These are phyloP conservation scores for Paralvinella palmiformis DNA, from an alignment of 1,140 invertebrate genomes.

Conservation along the genomic window DNA sequence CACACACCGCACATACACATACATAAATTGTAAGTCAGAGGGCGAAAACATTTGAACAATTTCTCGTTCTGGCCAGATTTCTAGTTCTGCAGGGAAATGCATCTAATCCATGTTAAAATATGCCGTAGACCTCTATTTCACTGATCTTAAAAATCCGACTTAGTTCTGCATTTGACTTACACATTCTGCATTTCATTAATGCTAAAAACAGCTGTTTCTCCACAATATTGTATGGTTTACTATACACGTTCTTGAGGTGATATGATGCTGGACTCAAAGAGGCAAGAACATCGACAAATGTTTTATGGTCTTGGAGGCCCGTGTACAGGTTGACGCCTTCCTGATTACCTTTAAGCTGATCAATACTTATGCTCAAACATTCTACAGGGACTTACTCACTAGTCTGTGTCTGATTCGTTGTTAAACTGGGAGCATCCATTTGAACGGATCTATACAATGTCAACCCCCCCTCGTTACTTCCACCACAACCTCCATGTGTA, in stretches of 20 bases:
- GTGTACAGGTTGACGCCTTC: slow-evolving; percentile 18
- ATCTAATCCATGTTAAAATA: slow-evolving; percentile 12
- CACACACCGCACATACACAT: too few species aligned
- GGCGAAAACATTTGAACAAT: too few species aligned
- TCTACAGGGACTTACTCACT: background rate
- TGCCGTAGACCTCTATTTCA: background rate
- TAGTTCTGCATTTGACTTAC: slow-evolving; percentile 29
- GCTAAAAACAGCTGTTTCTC: slow-evolving; percentile 30
- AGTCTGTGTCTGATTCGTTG: background rate
- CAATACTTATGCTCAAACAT: background rate
- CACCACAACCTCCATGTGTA: background rate
- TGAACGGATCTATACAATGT: background rate
- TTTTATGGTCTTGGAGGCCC: too few species aligned
- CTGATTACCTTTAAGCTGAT: background rate
- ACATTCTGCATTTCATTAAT: slow-evolving; percentile 27
- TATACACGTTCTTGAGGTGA: slow-evolving; percentile 44
- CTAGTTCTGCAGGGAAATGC: slow-evolving; percentile 15
- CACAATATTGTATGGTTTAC: slow-evolving; percentile 9
- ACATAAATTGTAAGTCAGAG: too few species aligned
- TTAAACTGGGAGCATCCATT: background rate
- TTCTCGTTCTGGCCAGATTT: too few species aligned
- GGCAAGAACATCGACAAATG: slow-evolving; percentile 15
- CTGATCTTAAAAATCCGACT: slow-evolving; percentile 12
- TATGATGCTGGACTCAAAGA: slow-evolving; percentile 16
- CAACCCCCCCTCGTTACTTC: background rate